Evolutionary conservation across 2,888 invertebrate species (phyloP), one percentile per base, ranked within the genome.

Genomic region (Tetanocera ferruginea): DNA sequence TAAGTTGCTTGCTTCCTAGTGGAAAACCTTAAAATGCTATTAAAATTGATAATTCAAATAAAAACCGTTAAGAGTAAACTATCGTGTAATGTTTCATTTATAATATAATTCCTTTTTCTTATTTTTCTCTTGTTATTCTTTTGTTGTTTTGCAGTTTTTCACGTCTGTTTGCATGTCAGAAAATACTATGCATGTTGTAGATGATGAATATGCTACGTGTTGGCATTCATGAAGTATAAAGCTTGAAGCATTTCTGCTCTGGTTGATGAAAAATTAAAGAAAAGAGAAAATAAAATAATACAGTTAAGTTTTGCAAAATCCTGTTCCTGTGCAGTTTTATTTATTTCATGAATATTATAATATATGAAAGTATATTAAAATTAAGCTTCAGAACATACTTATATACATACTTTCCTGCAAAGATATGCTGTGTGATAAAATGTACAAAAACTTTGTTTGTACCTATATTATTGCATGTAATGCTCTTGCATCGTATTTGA

Each of bases 401-500:
- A 34, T 0, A 19, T 34, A 11, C n/a, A 49, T 28, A 57, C 28
- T 14, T 31, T 23, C 23, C 23, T 37, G 37, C n/a, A 19, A n/a
- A 11, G 9, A 55, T n/a, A 55, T 34, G 25, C 17, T 5, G 8
- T 9, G 28, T 55, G 51, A 14, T 11, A 0, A n/a, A n/a, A 67
- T 19, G 19, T n/a, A 4, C 34, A 34, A 66, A 66, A n/a, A 5
- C 43, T 11, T 51, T 69, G 17, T 43, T 43, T 19, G n/a, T 23
- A 5, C 19, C 37, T 23, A 19, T 37, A 3, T n/a, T 67, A 4
- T 34, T 37, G 23, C 69, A 51, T 25, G 17, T 23, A 23, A 37
- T 52, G 23, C 52, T 3, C 78, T 75, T 78, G 82, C 85, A 80
- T 81, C 83, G 80, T 83, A n/a, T n/a, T n/a, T 83, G 74, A 64